phyloP scores from a whole-genome alignment of 2,888 invertebrate species.

The Tenthredo notha region DNA sequence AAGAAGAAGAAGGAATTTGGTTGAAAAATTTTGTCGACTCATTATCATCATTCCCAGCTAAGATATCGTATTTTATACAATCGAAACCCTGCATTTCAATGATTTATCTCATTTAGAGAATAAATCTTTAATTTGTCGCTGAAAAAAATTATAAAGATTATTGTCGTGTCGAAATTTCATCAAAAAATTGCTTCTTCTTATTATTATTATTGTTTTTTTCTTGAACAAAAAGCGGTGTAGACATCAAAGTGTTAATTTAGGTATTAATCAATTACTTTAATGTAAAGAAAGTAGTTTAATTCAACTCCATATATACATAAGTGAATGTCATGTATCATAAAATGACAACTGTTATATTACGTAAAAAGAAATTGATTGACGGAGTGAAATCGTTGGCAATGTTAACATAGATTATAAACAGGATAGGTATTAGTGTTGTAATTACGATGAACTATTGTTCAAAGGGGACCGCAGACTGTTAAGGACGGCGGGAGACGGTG shows the following conservation, averaged over 20 bases:
- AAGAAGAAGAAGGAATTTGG: background rate
- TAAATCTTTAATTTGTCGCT: background rate
- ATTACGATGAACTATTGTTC: slow-evolving; percentile 42
- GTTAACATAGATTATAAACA: slow-evolving; percentile 43
- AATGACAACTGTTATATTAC: background rate
- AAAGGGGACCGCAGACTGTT: slow-evolving; percentile 41
- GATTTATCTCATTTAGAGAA: background rate
- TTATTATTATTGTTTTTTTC: background rate
- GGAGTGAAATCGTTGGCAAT: slow-evolving; percentile 26
- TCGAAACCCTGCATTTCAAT: background rate
- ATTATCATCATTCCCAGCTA: background rate
- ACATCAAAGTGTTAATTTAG: background rate
- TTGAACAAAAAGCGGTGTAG: background rate
- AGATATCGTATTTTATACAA: background rate
- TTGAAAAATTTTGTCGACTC: background rate
- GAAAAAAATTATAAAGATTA: background rate
- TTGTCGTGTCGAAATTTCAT: background rate
- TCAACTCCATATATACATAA: background rate
- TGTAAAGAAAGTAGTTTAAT: background rate
- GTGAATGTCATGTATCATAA: background rate
- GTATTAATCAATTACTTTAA: background rate
- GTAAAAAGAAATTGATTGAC: slow-evolving; percentile 10
- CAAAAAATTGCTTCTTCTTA: background rate
- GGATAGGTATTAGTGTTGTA: slow-evolving; percentile 11
- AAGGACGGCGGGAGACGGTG: slow-evolving; percentile 7